A percentile compares a stretch with the other conserved stretches of the same genome.
These are phyloP conservation scores for Erinaceus europaeus DNA, from an alignment of 2,113 vertebrate genomes.

Conservation along the genomic window DNA sequence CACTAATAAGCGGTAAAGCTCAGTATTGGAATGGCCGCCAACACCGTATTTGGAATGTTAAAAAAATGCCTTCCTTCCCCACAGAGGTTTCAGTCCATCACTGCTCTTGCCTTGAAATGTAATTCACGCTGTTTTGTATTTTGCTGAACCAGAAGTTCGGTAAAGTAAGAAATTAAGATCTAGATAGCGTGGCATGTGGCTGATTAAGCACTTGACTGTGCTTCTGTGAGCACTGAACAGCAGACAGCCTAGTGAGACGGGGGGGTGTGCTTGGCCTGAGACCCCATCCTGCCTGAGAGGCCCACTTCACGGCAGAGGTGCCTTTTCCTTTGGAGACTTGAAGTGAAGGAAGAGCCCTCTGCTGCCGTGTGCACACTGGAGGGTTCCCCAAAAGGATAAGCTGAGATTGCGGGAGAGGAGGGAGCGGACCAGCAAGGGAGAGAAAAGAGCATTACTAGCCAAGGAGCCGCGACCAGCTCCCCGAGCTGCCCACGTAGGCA, in stretches of 20 bases:
- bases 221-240: neutral
- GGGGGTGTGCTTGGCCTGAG: too few relatives aligned
- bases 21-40: too few relatives aligned
- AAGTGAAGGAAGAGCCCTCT: neutral
- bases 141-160: neutral
- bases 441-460: too few relatives aligned
- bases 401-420: neutral
- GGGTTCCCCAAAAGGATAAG: neutral
- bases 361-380: neutral
- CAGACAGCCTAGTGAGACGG: neutral
- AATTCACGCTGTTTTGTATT: neutral
- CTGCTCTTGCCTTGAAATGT: slow-evolving; percentile 9
- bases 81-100: neutral
- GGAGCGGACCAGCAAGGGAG: too few relatives aligned
- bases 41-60: too few relatives aligned
- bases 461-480: too few relatives aligned
- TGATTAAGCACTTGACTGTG: neutral
- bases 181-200: neutral
- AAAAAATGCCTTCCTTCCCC: too few relatives aligned
- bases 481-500: too few relatives aligned
- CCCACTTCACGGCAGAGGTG: neutral
- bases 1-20: too few relatives aligned
- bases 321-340: neutral
- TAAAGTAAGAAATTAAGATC: slow-evolving; percentile 30
- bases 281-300: too few relatives aligned